Evolutionary conservation across 2,888 invertebrate genomes (phyloP).

Genomic region (Parnassius mnemosyne): DNA sequence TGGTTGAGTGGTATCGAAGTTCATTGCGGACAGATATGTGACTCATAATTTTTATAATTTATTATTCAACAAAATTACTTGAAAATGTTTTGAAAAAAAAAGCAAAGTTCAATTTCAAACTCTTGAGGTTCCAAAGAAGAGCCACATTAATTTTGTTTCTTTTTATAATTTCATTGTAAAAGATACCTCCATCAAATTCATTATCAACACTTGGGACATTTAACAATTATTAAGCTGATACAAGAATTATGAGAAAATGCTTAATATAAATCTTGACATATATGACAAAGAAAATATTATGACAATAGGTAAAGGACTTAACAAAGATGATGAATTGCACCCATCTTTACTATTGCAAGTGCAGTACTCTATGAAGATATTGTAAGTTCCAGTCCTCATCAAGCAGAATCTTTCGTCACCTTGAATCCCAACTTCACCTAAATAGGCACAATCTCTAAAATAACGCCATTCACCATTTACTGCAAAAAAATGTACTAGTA

Average conservation of each 20-base stretch:
- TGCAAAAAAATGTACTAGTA: slow-evolving; percentile 52
- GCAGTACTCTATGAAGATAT: slow-evolving; percentile 96
- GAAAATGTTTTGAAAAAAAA: too few species aligned
- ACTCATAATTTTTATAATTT: too few species aligned
- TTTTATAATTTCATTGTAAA: too few species aligned
- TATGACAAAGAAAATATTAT: slow-evolving; percentile 32
- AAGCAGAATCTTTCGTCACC: slow-evolving; percentile 95
- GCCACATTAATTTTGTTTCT: too few species aligned
- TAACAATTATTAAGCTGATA: not conserved
- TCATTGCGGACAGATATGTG: too few species aligned
- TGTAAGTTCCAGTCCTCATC: slow-evolving; percentile 94
- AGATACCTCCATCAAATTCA: too few species aligned
- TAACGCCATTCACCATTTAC: slow-evolving; percentile 94
- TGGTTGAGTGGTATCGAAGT: too few species aligned
- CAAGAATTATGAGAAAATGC: slow-evolving; percentile 11
- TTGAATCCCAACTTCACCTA: slow-evolving; percentile 94
- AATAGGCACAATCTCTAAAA: slow-evolving; percentile 92
- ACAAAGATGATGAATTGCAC: slow-evolving; percentile 85
- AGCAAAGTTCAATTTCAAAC: too few species aligned
- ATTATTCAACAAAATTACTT: too few species aligned
- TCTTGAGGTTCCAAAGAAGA: too few species aligned
- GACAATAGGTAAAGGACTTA: slow-evolving; percentile 52
- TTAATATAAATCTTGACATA: slow-evolving; percentile 17
- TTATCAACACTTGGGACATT: too few species aligned
- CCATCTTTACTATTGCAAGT: slow-evolving; percentile 96